Evolutionary conservation across 2,888 invertebrate species (phyloP).

Genomic region (Rhaphigaster nebulosa): DNA sequence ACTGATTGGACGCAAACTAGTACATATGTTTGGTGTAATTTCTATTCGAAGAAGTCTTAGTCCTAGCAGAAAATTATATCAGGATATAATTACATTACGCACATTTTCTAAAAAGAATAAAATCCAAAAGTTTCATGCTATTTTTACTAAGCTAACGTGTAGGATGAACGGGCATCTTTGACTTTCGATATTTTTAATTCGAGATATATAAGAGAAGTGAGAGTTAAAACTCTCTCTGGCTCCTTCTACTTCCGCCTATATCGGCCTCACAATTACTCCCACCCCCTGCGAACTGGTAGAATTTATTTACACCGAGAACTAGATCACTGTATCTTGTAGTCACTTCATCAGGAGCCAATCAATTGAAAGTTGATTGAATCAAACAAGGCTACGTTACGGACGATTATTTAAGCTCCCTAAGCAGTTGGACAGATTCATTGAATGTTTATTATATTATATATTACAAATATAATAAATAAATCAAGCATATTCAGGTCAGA

Average conservation of each 20-base stretch:
- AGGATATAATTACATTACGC: too few relatives aligned
- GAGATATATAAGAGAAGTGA: slow-evolving; percentile 36
- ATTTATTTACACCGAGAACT: background rate
- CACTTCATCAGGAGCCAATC: background rate
- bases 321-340: background rate
- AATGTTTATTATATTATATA: too few relatives aligned
- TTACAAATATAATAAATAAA: too few relatives aligned
- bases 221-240: slow-evolving; percentile 5
- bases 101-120: too few relatives aligned
- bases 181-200: slow-evolving; percentile 23
- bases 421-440: too few relatives aligned
- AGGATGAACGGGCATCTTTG: background rate
- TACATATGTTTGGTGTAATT: too few relatives aligned
- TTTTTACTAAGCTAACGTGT: too few relatives aligned
- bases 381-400: background rate
- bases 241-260: slow-evolving; percentile 11
- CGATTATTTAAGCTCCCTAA: background rate
- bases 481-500: too few relatives aligned
- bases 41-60: too few relatives aligned
- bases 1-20: too few relatives aligned
- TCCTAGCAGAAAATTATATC: too few relatives aligned
- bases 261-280: slow-evolving; percentile 13
- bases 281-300: background rate
- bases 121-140: too few relatives aligned
- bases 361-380: background rate